Conservation (phyloP, 2,888 invertebrate species). For the Standfussiana lucernea region DNA sequence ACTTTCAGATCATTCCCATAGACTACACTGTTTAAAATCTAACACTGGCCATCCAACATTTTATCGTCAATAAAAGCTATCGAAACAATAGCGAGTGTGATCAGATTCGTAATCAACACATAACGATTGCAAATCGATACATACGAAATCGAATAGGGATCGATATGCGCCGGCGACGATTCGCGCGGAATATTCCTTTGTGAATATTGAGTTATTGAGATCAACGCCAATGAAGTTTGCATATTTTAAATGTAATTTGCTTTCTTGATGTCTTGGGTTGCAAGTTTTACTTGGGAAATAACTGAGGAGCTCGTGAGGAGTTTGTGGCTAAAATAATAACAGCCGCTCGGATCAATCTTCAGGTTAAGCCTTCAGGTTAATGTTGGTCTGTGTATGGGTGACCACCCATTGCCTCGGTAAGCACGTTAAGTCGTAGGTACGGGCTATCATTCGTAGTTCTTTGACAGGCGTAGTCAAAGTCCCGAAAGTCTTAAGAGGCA, state of each 20-base stretch:
- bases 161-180: slow-evolving; percentile 41
- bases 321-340: too few species aligned
- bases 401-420: too few species aligned
- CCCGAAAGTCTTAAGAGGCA: too few species aligned
- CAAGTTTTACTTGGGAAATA: background rate
- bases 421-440: too few species aligned
- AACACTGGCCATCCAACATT: slow-evolving; percentile 57
- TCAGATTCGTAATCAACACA: slow-evolving; percentile 75
- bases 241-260: slow-evolving; percentile 38
- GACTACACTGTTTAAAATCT: slow-evolving; percentile 37
- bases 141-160: slow-evolving; percentile 61
- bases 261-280: background rate
- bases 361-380: too few species aligned
- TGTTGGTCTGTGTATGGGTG: too few species aligned
- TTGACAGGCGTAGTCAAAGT: too few species aligned
- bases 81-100: slow-evolving; percentile 76
- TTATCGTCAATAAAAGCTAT: slow-evolving; percentile 65
- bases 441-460: too few species aligned
- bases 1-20: background rate
- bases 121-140: slow-evolving; percentile 71
- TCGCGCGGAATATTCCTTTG: slow-evolving; percentile 49
- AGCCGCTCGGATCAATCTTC: too few species aligned
- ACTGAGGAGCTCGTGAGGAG: too few species aligned
- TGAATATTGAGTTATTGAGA: slow-evolving; percentile 58
- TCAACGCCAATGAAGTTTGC: slow-evolving; percentile 58